Conservation (phyloP, 2,113 vertebrate species). For the Mobula birostris region DNA sequence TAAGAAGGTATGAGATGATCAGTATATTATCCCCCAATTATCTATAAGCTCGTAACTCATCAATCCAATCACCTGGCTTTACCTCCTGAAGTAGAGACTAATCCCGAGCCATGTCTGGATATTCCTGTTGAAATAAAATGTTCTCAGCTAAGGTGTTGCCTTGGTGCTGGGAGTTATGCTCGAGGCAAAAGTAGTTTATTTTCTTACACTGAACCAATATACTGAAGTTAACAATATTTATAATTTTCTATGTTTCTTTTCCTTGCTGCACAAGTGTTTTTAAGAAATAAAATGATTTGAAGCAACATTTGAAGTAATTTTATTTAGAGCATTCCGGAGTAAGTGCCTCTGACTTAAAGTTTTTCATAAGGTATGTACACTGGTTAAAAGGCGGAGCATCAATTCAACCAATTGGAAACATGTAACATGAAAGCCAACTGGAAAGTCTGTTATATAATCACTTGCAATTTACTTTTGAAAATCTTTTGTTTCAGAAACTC, state of each 20-base stretch:
- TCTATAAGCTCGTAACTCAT: background rate
- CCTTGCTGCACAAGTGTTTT: constrained; percentile 36
- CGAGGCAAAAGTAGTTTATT: constrained; percentile 34
- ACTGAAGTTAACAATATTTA: constrained; percentile 36
- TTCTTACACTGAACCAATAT: constrained; percentile 37
- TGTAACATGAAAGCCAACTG: background rate
- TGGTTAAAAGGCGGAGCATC: background rate
- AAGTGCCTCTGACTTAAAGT: background rate
- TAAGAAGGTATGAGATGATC: background rate
- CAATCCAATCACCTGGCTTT: background rate
- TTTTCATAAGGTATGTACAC: no score
- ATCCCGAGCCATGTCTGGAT: background rate
- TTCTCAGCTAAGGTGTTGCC: background rate
- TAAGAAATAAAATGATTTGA: constrained; percentile 36
- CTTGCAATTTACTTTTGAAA: background rate
- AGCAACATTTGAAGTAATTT: constrained; percentile 24
- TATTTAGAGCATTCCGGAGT: background rate
- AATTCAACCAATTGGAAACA: background rate
- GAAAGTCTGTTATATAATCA: background rate
- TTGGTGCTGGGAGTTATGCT: constrained; percentile 18
- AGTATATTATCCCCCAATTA: background rate
- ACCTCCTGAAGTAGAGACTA: background rate
- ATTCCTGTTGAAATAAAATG: background rate
- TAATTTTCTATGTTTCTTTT: constrained; percentile 37
- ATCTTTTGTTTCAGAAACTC: background rate